Conservation (phyloP, 2,113 vertebrate species). For the Amblyopsis rosae region DNA sequence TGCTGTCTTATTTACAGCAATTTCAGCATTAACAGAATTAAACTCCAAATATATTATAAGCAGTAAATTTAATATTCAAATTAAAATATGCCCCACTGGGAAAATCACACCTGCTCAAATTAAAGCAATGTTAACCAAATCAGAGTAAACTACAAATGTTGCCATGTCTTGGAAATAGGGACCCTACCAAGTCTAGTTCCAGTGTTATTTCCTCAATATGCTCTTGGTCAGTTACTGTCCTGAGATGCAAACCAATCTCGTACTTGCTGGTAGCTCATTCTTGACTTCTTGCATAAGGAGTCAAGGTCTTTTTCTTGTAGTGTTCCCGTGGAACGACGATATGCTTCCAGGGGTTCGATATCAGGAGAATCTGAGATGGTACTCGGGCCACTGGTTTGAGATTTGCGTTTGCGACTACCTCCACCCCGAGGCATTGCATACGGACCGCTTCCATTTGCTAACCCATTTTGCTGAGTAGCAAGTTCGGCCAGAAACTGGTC, state of each 20-base stretch:
- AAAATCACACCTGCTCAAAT: constrained; percentile 54
- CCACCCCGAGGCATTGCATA: constrained; percentile 46
- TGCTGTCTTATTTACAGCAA: constrained; percentile 63
- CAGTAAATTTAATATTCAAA: constrained; percentile 23
- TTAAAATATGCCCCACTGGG: constrained; percentile 48
- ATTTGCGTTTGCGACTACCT: constrained; percentile 70
- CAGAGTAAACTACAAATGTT: constrained; percentile 34
- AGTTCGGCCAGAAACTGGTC: constrained; percentile 78
- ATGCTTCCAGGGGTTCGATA: constrained; percentile 64
- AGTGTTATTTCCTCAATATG: constrained; percentile 48
- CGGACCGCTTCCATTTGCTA: constrained; percentile 45
- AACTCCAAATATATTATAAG: constrained; percentile 70
- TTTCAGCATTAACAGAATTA: constrained; percentile 58
- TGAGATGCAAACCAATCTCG: constrained; percentile 84
- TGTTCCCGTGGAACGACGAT: constrained; percentile 63
- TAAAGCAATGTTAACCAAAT: constrained; percentile 69
- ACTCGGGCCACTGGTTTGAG: constrained; percentile 45
- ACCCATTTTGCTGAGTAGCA: constrained; percentile 64
- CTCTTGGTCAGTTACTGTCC: constrained; percentile 71
- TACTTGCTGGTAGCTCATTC: constrained; percentile 83
- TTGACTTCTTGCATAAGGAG: constrained; percentile 76
- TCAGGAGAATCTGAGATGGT: constrained; percentile 55
- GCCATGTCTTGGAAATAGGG: constrained; percentile 31
- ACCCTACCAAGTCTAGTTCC: constrained; percentile 19
- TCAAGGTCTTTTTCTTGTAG: constrained; percentile 80